phyloP scores from a whole-genome alignment of 2,888 invertebrate species.

The Melieria picta region DNA sequence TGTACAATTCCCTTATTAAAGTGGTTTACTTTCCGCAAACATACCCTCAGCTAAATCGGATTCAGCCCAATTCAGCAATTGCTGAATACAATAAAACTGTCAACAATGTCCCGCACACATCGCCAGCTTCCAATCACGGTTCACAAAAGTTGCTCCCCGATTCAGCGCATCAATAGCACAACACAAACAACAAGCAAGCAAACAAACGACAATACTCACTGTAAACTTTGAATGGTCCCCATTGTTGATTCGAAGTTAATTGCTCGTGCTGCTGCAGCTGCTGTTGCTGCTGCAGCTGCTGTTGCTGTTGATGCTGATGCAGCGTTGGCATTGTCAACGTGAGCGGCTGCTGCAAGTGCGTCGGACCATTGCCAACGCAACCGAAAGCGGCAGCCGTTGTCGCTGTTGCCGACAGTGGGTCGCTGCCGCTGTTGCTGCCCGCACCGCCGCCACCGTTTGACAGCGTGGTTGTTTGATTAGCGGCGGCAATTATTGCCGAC shows the following conservation, averaged over 20 bases:
- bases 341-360: conserved; percentile 47
- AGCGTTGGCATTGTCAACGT: conserved; percentile 58
- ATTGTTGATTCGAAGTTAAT: conserved; percentile 59
- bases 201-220: conserved; percentile 58
- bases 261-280: conserved; percentile 56
- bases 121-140: no score
- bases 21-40: no score
- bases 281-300: conserved; percentile 46
- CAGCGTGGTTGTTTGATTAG: conserved; percentile 54
- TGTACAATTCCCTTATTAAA: no score
- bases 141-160: no score
- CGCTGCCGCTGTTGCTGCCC: conserved; percentile 14
- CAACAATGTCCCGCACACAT: no score
- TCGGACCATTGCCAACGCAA: conserved; percentile 31
- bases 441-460: conserved; percentile 36
- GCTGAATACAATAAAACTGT: no score
- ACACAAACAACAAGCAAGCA: neutral
- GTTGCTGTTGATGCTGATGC: conserved; percentile 53
- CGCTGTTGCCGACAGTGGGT: conserved; percentile 42
- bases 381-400: conserved; percentile 29
- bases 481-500: conserved; percentile 55
- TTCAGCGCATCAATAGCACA: neutral
- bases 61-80: no score
- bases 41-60: no score
- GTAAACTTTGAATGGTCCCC: conserved; percentile 67